Evolutionary conservation across 2,797 vertebrate species (phyloP).

Genomic region (Hydrophis major): DNA sequence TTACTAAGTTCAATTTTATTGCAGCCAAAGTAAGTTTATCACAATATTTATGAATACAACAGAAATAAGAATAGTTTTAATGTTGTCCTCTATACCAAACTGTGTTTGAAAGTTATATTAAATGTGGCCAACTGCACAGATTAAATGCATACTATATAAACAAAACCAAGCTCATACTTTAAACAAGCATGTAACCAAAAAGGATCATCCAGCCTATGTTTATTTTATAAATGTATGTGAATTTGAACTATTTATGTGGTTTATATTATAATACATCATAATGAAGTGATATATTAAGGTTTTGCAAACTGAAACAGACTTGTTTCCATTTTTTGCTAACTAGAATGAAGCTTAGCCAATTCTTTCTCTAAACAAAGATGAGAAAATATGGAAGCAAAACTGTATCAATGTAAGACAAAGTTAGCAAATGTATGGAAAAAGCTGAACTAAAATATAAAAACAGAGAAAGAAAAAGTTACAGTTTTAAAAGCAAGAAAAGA

Average conservation of each 20-base stretch:
- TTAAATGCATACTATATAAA: slow-evolving; percentile 58
- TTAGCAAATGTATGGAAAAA: slow-evolving; percentile 71
- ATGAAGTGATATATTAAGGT: slow-evolving; percentile 45
- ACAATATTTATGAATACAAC: slow-evolving; percentile 51
- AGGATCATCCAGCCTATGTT: slow-evolving; percentile 69
- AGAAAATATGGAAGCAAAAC: slow-evolving; percentile 68
- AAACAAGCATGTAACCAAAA: slow-evolving; percentile 77
- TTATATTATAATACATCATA: slow-evolving; percentile 74
- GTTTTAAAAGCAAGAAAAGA: slow-evolving; percentile 58
- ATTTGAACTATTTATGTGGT: slow-evolving; percentile 56
- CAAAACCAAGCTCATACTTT: slow-evolving; percentile 76
- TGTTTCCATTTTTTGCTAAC: slow-evolving; percentile 54
- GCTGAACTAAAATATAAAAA: slow-evolving; percentile 64
- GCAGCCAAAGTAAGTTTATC: background rate
- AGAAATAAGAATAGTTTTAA: slow-evolving; percentile 56
- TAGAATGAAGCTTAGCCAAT: slow-evolving; percentile 56
- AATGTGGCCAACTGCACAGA: slow-evolving; percentile 53
- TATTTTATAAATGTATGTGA: slow-evolving; percentile 58
- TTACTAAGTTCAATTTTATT: background rate
- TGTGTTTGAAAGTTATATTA: slow-evolving; percentile 46
- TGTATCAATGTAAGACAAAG: slow-evolving; percentile 36
- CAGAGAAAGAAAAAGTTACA: slow-evolving; percentile 61
- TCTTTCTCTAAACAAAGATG: slow-evolving; percentile 46
- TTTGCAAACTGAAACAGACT: slow-evolving; percentile 55
- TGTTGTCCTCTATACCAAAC: slow-evolving; percentile 28